Evolutionary conservation across 1,140 invertebrate species (phyloP).

Genomic region (Macrobrachium nipponense): DNA sequence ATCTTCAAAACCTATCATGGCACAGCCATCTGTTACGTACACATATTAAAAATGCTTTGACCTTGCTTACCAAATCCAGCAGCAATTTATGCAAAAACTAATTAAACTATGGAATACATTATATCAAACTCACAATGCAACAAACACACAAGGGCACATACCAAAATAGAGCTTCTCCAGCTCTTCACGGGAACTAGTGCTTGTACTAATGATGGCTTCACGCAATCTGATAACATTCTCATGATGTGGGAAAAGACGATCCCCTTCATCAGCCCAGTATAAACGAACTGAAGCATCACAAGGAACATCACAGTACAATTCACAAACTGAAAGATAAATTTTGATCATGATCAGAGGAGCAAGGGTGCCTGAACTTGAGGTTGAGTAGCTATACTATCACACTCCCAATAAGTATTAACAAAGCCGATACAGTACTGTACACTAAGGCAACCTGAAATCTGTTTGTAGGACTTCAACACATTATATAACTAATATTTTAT

Average conservation of each 20-base stretch:
- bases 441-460: too few relatives aligned
- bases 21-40: too few relatives aligned
- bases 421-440: too few relatives aligned
- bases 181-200: slow-evolving; percentile 70
- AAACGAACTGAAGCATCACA: slow-evolving; percentile 70
- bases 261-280: slow-evolving; percentile 85
- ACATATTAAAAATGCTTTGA: too few relatives aligned
- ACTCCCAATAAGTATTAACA: too few relatives aligned
- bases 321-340: slow-evolving; percentile 77
- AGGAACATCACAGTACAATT: slow-evolving; percentile 77
- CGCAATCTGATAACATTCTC: slow-evolving; percentile 80
- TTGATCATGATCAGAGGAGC: slow-evolving; percentile 15
- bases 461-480: too few relatives aligned
- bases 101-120: too few relatives aligned
- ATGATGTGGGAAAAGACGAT: slow-evolving; percentile 79
- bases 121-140: neutral
- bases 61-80: too few relatives aligned
- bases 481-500: too few relatives aligned
- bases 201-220: slow-evolving; percentile 75
- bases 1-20: neutral
- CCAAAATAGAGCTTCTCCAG: slow-evolving; percentile 63
- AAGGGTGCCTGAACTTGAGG: too few relatives aligned
- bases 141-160: slow-evolving; percentile 58
- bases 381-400: too few relatives aligned
- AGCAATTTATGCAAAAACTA: too few relatives aligned